Percentiles rank a stretch among this genome's conserved stretches.
Evolutionary conservation across 2,113 vertebrate species (phyloP).

Genomic region (Corythornis vintsioides): DNA sequence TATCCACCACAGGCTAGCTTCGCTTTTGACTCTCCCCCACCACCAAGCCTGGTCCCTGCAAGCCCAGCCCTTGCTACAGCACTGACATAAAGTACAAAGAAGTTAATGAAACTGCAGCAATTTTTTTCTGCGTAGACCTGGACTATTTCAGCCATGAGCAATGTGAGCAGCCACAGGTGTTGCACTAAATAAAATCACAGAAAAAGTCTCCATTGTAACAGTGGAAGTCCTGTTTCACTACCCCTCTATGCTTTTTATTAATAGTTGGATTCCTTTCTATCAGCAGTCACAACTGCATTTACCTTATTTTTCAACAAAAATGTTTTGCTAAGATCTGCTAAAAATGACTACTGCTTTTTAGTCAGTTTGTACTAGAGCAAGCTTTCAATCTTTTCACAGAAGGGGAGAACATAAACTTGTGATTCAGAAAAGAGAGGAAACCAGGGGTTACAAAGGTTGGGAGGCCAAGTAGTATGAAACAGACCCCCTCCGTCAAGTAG

Average conservation of each 20-base stretch:
- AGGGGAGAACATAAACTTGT: slow-evolving; percentile 82
- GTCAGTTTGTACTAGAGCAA: slow-evolving; percentile 78
- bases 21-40: neutral
- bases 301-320: slow-evolving; percentile 79
- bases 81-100: slow-evolving; percentile 72
- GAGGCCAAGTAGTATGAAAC: slow-evolving; percentile 85
- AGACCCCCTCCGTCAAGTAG: slow-evolving; percentile 85
- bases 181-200: slow-evolving; percentile 84
- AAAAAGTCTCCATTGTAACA: slow-evolving; percentile 84
- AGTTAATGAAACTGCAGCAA: slow-evolving; percentile 76
- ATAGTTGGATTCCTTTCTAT: slow-evolving; percentile 83
- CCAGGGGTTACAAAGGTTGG: slow-evolving; percentile 86
- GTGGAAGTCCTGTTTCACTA: slow-evolving; percentile 82
- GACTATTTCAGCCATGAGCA: slow-evolving; percentile 81
- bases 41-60: neutral
- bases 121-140: slow-evolving; percentile 73
- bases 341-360: slow-evolving; percentile 79
- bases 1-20: neutral
- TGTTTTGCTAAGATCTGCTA: slow-evolving; percentile 83
- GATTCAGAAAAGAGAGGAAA: slow-evolving; percentile 85
- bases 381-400: slow-evolving; percentile 84
- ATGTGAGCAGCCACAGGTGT: slow-evolving; percentile 82
- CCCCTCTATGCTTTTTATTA: slow-evolving; percentile 86
- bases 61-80: neutral
- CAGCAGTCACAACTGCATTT: slow-evolving; percentile 78